Evolutionary conservation across 2,113 vertebrate genomes (phyloP), one percentile per base, ranked within the genome.

Genomic region (Mormyrus lacerda): DNA sequence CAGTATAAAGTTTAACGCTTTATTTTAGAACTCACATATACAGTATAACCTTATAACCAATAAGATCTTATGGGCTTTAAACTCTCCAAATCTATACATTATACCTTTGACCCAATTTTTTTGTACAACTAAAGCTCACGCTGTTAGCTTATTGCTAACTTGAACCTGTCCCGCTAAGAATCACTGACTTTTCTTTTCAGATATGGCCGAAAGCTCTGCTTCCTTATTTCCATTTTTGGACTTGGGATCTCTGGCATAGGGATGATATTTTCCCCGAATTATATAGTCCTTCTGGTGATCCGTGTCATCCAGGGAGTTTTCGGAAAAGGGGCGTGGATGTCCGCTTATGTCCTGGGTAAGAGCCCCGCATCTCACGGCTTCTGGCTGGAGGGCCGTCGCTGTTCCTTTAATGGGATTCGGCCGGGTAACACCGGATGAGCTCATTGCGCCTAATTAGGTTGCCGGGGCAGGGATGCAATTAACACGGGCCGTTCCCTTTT

Each of bases 291-390:
- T 90, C 90, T 96, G 91, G 90, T 96, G 90, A 96, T 97, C 91
- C 96, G 97, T 87, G 96, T 96, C 92, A 94, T 97, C 5, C 97
- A 97, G 94, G 97, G 96, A 3, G 86, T 97, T 47, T 97, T 97
- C 92, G 94, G 94, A 90, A 97, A 97, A 90, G 97, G 97, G 90
- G 96, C 96, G 0, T 97, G 97, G 96, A 96, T 97, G 91, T 95
- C 96, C 5, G 92, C 93, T 90, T 96, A 96, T 0, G 96, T 97
- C 87, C 95, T 97, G 0, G 95, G 97, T 97, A 92, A 96, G 96
- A 17, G 35, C 5, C 35, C 13, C 73, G 10, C 61, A 24, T 42
- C 73, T 39, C 11, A 7, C 73, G 7, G 73, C 39, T 17, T 39
- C 35, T 17, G 11, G 35, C 17, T 35, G 69, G n/a, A 76, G 31